Evolutionary conservation across 2,888 invertebrate species (phyloP).

Genomic region (Nemoura dubitans): DNA sequence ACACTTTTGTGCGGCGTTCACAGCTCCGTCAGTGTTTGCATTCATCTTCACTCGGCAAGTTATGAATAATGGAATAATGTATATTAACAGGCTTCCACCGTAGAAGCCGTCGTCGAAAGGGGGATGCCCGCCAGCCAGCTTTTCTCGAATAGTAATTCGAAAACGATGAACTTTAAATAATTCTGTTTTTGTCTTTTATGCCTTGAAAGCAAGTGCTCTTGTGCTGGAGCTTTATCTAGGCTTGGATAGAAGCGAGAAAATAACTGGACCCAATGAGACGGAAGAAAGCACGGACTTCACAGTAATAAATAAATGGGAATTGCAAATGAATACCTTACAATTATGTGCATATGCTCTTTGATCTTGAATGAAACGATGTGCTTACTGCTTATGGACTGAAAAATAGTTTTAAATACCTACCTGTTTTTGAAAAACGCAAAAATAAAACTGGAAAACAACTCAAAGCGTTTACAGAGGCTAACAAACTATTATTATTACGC

Average conservation of each 20-base stretch:
- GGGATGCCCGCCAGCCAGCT: not conserved
- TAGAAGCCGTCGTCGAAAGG: not conserved
- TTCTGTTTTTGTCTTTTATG: conserved; percentile 1
- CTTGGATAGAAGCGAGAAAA: not conserved
- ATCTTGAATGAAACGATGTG: not conserved
- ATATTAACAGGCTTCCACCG: conserved; percentile 37
- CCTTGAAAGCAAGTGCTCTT: not conserved
- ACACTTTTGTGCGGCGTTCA: conserved; percentile 22
- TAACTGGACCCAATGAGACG: not conserved
- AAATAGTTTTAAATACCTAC: no score
- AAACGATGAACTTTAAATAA: conserved; percentile 7
- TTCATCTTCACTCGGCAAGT: conserved; percentile 31
- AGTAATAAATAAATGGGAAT: not conserved
- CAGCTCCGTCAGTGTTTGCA: conserved; percentile 33
- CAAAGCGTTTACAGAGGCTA: no score
- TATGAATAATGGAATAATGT: conserved; percentile 40
- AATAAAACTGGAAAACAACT: no score
- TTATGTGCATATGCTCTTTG: not conserved
- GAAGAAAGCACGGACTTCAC: not conserved
- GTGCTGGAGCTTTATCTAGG: not conserved
- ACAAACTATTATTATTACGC: no score
- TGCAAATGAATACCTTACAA: not conserved
- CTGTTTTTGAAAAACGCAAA: no score
- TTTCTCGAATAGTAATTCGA: not conserved
- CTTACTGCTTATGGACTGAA: not conserved